Base-by-base conservation (phyloP, 1,140 invertebrate genomes). In the Drosophila pseudoananassae region DNA sequence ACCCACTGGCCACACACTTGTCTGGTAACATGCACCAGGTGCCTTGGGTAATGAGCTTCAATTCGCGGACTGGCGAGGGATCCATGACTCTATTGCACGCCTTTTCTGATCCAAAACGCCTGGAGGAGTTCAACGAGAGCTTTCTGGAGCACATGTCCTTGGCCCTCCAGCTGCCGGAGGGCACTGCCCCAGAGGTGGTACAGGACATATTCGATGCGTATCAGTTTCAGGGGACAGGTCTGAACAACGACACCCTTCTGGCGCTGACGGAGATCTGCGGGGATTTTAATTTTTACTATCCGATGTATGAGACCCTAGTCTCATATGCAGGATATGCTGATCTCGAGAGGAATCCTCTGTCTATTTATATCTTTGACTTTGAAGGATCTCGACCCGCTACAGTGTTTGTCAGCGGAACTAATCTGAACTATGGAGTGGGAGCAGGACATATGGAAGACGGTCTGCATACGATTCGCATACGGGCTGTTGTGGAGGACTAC, bases 41-140 rank as follows among this genome's bases (percentile, higher is more conserved):
- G n/a, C 92, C 93, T 1, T 92, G 90, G 89, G 54, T 93, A n/a
- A 70, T 91, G 9, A 89, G 92, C 7, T 31, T 87, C 6, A 90
- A 79, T 46, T 73, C 80, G 10, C 64, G 85, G 20, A 83, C 90
- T 10, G 88, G 87, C 1, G 88, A 90, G 40, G 87, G 88, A 4
- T 23, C 65, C 5, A 31, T 78, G 1, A 50, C 54, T 1, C 31
- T 87, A 0, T 5, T 84, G 27, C 66, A 49, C 6, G 29, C 54
- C 10, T 53, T 59, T 2, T 15, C 15, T 2, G 29, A 60, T 33
- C 51, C 10, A 2, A 14, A 61, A 0, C 53, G 70, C 0, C 9
- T 14, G 10, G 12, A 49, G 0, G 74, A 73, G 0, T 78, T 90
- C 2, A 89, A 89, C 27, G 33, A 46, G 5, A 63, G 69, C 0